A percentile compares a stretch with the other conserved stretches of the same genome.
Conservation (phyloP, 2,888 invertebrate genomes). For the Tubiluchus corallicola region DNA sequence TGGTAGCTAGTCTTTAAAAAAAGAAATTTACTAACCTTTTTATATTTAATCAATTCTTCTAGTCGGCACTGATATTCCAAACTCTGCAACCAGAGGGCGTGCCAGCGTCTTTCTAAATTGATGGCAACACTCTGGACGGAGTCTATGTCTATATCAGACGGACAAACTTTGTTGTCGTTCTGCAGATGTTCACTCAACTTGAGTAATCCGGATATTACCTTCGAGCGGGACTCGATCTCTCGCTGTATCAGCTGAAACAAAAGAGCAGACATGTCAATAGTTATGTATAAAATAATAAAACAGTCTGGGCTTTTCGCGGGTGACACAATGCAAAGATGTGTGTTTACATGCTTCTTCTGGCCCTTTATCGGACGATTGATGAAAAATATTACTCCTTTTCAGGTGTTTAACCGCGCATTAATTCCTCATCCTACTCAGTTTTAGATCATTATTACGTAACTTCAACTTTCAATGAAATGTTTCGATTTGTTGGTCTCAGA, state of each 20-base stretch:
- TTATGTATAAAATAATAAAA: no score
- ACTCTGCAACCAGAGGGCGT: slow-evolving; percentile 65
- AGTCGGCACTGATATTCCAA: slow-evolving; percentile 81
- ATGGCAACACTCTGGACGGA: not conserved
- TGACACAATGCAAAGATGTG: not conserved
- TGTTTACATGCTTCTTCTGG: not conserved
- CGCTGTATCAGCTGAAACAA: slow-evolving; percentile 81
- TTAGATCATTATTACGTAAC: no score
- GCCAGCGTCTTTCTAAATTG: slow-evolving; percentile 63
- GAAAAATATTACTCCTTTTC: no score
- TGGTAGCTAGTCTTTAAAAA: no score
- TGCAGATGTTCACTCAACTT: slow-evolving; percentile 27
- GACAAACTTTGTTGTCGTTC: slow-evolving; percentile 12
- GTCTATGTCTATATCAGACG: not conserved
- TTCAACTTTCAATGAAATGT: no score
- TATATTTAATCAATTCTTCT: slow-evolving; percentile 37
- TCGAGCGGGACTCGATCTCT: slow-evolving; percentile 61
- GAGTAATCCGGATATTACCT: slow-evolving; percentile 27
- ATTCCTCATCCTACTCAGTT: no score
- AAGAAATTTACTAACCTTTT: not conserved
- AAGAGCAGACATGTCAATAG: no score
- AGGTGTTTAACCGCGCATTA: no score
- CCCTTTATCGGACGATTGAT: no score
- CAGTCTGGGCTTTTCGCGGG: not conserved
- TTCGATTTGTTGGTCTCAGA: no score